Evolutionary conservation across 2,888 invertebrate species (phyloP).

Genomic region (Dichetophora obliterata): DNA sequence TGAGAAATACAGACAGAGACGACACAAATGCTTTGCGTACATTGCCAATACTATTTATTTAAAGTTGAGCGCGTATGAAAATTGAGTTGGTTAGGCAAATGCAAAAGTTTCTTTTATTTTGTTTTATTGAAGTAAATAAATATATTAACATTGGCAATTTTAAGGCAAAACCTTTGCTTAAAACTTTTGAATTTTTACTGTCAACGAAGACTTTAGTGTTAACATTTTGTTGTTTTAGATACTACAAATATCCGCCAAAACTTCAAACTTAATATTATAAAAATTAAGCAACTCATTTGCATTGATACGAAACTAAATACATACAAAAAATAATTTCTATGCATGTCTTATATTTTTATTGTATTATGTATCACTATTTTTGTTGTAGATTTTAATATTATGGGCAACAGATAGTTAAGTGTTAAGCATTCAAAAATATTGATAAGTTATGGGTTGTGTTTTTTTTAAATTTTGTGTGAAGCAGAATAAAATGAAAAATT

Average conservation of each 20-base stretch:
- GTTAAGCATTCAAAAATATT: constrained; percentile 1
- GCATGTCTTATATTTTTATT: not conserved
- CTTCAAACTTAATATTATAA: constrained; percentile 1
- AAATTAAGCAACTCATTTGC: not conserved
- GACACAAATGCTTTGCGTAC: not conserved
- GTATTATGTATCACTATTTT: not conserved
- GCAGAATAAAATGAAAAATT: not conserved
- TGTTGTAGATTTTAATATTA: not conserved
- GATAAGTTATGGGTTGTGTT: constrained; percentile 26
- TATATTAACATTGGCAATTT: not conserved
- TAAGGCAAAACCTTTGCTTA: constrained; percentile 6
- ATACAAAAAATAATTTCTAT: not conserved
- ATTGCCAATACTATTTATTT: not conserved
- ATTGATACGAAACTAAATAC: not conserved
- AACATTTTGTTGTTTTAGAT: not conserved
- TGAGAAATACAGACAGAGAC: not conserved
- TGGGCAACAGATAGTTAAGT: constrained; percentile 6
- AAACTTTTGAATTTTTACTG: constrained; percentile 2
- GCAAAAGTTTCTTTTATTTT: not conserved
- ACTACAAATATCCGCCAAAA: not conserved
- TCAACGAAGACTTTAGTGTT: not conserved
- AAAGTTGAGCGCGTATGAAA: not conserved
- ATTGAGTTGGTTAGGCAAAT: too few relatives aligned
- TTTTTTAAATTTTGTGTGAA: constrained; percentile 18
- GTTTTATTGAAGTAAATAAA: not conserved